Base-by-base conservation (phyloP, 1,140 invertebrate genomes). In the Apolygus lucorum region DNA sequence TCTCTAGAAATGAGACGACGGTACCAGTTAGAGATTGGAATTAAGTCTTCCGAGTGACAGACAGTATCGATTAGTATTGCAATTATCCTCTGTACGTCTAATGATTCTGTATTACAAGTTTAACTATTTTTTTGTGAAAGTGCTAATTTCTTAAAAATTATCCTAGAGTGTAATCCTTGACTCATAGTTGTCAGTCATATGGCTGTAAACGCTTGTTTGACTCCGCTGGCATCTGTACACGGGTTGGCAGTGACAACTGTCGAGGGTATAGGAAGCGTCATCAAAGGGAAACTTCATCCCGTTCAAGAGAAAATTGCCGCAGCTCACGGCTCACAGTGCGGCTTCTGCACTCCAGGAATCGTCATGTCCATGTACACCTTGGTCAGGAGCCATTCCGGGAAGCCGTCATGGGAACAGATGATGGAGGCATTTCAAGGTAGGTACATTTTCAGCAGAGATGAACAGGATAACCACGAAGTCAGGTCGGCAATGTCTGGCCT, bases 351-450 rank as follows among this genome's bases (percentile, higher is more conserved):
- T 2, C 92, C 93, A 1, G 92, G 92, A n/a, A 93, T 95, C 67
- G 91, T 96, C 0, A 95, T 96, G 93, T 95, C 92, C 1, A 95
- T 95, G 93, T 95, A 95, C 74, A 84, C 90, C 0, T 78, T 95
- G 24, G 77, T 95, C 0, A 81, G 92, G 71, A 88, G 84, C 69
- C 79, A 78, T 14, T 79, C 81, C 2, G 72, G 70, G 13, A 84
- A 85, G 75, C 87, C 87, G 0, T 81, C 80, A 49, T 87, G 87
- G 82, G 80, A 86, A 22, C 87, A 95, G 71, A 78, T 95, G 74
- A 91, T 94, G 80, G 83, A 88, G n/a, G 86, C 90, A 0, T 89
- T 96, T 76, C 92, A 95, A 83, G 85, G 82, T 81, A 77, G 34
- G 34, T 8, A 42, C 4, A n/a, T n/a, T n/a, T n/a, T n/a, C n/a